Conservation (phyloP, 2,113 vertebrate species). For the Forbesichthys papilliferus region DNA sequence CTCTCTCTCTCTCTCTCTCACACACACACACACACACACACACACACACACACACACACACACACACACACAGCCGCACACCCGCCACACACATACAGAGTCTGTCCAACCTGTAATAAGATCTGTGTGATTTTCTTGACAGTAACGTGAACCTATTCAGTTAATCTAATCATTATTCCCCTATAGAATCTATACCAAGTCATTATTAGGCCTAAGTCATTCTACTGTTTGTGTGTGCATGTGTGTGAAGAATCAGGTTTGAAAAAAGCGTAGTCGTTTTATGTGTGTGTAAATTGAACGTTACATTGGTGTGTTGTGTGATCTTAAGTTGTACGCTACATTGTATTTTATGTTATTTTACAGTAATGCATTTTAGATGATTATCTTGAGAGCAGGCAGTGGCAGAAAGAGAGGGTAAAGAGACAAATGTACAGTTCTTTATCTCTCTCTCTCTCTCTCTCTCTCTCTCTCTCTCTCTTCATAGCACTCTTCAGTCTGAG, state of each 20-base stretch:
- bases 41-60: conserved; percentile 3
- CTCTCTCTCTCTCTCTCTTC: conserved; percentile 26
- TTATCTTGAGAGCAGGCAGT: neutral
- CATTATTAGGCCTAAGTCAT: neutral
- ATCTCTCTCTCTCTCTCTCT: neutral
- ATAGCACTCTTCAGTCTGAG: conserved; percentile 38
- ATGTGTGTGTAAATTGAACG: too few relatives aligned
- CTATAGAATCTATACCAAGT: conserved; percentile 11
- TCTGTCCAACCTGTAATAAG: conserved; percentile 48
- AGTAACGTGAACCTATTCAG: conserved; percentile 46
- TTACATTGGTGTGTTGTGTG: too few relatives aligned
- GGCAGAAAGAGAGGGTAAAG: conserved; percentile 11
- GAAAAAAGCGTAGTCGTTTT: too few relatives aligned
- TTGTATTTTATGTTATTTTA: too few relatives aligned
- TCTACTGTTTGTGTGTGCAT: too few relatives aligned
- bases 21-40: conserved; percentile 6
- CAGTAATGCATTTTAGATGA: too few relatives aligned
- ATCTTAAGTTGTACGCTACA: too few relatives aligned
- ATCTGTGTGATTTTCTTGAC: conserved; percentile 54
- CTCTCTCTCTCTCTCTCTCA: too few relatives aligned
- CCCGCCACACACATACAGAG: conserved; percentile 9
- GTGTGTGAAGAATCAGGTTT: too few relatives aligned
- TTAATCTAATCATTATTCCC: conserved; percentile 31
- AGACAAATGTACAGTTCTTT: neutral
- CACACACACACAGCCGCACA: conserved; percentile 1